Percentiles rank a stretch among this genome's conserved stretches.
phyloP scores from a whole-genome alignment of 2,113 vertebrate genomes.

The Larimichthys polyactis region DNA sequence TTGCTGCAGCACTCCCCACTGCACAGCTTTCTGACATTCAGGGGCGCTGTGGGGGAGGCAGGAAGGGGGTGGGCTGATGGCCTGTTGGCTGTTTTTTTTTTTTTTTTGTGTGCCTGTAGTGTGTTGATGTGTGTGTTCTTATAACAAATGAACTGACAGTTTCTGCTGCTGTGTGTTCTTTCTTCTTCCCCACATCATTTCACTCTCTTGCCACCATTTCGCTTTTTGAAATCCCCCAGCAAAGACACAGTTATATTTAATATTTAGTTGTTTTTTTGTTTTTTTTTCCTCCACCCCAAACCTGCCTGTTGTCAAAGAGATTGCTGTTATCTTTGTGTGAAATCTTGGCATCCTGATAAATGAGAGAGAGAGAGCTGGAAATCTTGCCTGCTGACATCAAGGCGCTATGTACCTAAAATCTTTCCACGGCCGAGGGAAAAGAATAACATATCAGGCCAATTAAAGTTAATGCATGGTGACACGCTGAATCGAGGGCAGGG shows the following conservation, averaged over 20 bases:
- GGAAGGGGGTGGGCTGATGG: constrained; percentile 49
- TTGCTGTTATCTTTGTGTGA: constrained; percentile 67
- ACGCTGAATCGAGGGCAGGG: constrained; percentile 81
- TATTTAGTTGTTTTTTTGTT: constrained; percentile 40
- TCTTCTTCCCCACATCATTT: constrained; percentile 30
- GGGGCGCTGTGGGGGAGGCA: constrained; percentile 64
- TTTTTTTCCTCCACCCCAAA: constrained; percentile 49
- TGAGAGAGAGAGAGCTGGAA: constrained; percentile 60
- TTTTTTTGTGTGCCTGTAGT: constrained; percentile 45
- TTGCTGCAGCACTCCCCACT: constrained; percentile 77
- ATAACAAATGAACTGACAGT: constrained; percentile 63
- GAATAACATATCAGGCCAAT: constrained; percentile 84
- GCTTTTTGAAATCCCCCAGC: constrained; percentile 49
- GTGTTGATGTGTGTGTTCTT: constrained; percentile 57
- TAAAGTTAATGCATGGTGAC: constrained; percentile 84
- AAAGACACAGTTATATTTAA: constrained; percentile 57
- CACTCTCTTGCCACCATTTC: constrained; percentile 42
- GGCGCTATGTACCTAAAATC: constrained; percentile 75
- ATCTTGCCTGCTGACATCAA: constrained; percentile 73
- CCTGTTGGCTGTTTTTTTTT: constrained; percentile 58
- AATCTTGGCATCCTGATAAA: constrained; percentile 75
- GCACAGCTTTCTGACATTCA: constrained; percentile 83
- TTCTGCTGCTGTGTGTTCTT: constrained; percentile 25
- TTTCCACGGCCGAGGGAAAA: constrained; percentile 76
- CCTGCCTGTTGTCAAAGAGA: constrained; percentile 71